Evolutionary conservation across 1,140 invertebrate species (phyloP).

Genomic region (Cryptotermes secundus): DNA sequence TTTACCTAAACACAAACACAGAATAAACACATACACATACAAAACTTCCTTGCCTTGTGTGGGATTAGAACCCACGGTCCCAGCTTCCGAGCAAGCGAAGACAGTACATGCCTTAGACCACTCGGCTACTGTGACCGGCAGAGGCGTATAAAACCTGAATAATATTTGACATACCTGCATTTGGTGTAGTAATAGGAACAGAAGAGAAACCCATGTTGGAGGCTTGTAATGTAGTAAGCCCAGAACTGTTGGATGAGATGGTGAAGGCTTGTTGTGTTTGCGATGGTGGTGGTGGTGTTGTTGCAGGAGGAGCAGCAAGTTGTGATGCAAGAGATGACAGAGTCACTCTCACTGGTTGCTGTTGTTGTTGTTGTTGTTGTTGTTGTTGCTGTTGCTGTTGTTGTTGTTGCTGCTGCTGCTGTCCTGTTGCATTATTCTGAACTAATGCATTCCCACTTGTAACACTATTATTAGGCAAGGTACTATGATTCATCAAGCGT

Average conservation of each 20-base stretch:
- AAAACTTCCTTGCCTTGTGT: too few species aligned
- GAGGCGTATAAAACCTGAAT: neutral
- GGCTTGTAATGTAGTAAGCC: constrained; percentile 18
- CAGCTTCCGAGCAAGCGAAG: too few species aligned
- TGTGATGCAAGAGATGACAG: constrained; percentile 33
- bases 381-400: constrained; percentile 48
- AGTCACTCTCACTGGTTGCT: constrained; percentile 40
- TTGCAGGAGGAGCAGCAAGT: constrained; percentile 31
- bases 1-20: too few species aligned
- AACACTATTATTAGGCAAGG: neutral
- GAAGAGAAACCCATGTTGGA: constrained; percentile 47
- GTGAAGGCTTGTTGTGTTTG: constrained; percentile 18
- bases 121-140: too few species aligned
- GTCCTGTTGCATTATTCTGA: constrained; percentile 47
- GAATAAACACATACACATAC: too few species aligned
- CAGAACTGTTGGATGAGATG: neutral
- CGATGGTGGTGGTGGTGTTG: neutral
- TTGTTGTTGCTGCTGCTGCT: constrained; percentile 43
- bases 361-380: constrained; percentile 43
- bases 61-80: too few species aligned
- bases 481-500: constrained; percentile 25
- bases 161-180: neutral
- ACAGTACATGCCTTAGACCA: too few species aligned
- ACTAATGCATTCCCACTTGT: constrained; percentile 48
- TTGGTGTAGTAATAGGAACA: constrained; percentile 42